Base-by-base conservation (phyloP, 30 jellyfish, hydroid and myxozoan genomes). In the Chrysaora quinquecirrha region DNA sequence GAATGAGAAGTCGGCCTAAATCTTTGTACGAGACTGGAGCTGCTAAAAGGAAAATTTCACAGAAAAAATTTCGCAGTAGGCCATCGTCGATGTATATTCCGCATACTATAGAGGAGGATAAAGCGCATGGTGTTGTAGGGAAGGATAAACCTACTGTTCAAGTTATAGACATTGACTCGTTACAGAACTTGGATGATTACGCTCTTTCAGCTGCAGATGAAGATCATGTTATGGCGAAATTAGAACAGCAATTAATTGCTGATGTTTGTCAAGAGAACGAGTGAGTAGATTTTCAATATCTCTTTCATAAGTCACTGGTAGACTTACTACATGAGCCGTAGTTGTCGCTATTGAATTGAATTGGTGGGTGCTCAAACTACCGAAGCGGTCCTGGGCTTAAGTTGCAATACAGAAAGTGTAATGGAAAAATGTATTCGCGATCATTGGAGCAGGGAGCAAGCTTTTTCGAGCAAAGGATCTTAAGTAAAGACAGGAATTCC, bases 241-340 rank as follows among this genome's bases (percentile, higher is more conserved):
- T 80, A 2, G 90, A 80, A 54, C 49, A 80, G 56, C 74, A 54
- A 14, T 73, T 80, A 2, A 80, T 80, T 52, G 90, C 90, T 20
- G 84, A 80, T 64, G 90, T 80, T 48, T 80, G 90, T 20, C 84
- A 80, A 16, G 90, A 80, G 27, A 80, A 49, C 60, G 90, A 80
- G 90, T 80, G 56, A 65, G 90, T 62, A n/a, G n/a, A n/a, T n/a
- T n/a, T n/a, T n/a, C n/a, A n/a, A n/a, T n/a, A n/a, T n/a, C n/a
- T n/a, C n/a, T n/a, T n/a, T n/a, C n/a, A n/a, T n/a, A n/a, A n/a
- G n/a, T n/a, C n/a, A n/a, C n/a, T n/a, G n/a, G n/a, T n/a, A n/a
- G n/a, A n/a, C n/a, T n/a, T n/a, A n/a, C n/a, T n/a, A n/a, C n/a
- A n/a, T n/a, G n/a, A n/a, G n/a, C n/a, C n/a, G n/a, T n/a, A n/a